phyloP scores from a whole-genome alignment of 2,888 invertebrate genomes.

The Melinaea menophilus region DNA sequence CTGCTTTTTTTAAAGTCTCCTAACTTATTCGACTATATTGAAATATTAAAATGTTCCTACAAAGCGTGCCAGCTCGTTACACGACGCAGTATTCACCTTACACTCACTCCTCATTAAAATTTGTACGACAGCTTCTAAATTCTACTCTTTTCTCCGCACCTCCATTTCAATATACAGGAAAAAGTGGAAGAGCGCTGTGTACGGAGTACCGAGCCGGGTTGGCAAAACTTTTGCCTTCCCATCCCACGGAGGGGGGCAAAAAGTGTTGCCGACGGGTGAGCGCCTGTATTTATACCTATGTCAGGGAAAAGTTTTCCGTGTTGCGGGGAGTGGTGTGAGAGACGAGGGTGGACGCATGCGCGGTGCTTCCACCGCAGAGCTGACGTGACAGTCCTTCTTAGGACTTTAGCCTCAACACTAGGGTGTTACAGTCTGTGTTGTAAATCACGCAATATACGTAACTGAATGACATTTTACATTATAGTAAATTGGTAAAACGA shows the following conservation, averaged over 20 bases:
- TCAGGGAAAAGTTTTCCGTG: slow-evolving; percentile 77
- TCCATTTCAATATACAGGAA: slow-evolving; percentile 78
- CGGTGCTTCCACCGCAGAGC: slow-evolving; percentile 54
- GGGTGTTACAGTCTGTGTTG: slow-evolving; percentile 37
- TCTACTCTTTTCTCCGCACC: slow-evolving; percentile 77
- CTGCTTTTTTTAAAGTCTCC: slow-evolving; percentile 1
- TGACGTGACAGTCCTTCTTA: slow-evolving; percentile 65
- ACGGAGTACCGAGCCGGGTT: slow-evolving; percentile 71
- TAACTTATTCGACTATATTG: slow-evolving; percentile 4
- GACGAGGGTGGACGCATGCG: slow-evolving; percentile 65
- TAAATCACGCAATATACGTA: slow-evolving; percentile 50
- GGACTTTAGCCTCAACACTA: slow-evolving; percentile 54
- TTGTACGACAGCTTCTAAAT: slow-evolving; percentile 76
- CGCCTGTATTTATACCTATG: slow-evolving; percentile 71
- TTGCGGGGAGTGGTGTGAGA: slow-evolving; percentile 67
- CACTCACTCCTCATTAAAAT: slow-evolving; percentile 75
- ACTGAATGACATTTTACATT: slow-evolving; percentile 24
- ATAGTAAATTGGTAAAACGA: background rate
- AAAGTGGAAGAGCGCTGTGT: slow-evolving; percentile 77
- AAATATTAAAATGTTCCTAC: slow-evolving; percentile 53
- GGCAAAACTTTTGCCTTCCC: slow-evolving; percentile 74
- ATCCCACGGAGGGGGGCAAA: slow-evolving; percentile 69
- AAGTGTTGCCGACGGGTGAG: slow-evolving; percentile 76
- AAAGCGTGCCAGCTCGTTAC: slow-evolving; percentile 57
- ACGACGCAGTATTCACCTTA: slow-evolving; percentile 57